These are phyloP conservation scores for Neotoxoptera formosana DNA, from an alignment of 1,140 invertebrate genomes.

Conservation along the genomic window DNA sequence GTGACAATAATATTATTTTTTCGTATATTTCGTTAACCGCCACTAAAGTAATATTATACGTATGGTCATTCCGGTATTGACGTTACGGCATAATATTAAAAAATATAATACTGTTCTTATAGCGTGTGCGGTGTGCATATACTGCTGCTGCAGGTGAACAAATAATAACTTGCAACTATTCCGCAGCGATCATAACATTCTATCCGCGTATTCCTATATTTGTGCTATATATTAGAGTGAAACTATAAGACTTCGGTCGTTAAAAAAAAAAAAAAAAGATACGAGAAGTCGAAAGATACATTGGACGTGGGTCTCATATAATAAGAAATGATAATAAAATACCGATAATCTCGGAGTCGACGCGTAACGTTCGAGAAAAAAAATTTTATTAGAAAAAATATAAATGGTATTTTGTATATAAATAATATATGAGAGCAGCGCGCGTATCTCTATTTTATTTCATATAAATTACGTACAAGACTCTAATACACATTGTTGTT, in stretches of 20 bases:
- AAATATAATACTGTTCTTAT: neutral
- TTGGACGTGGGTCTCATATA: neutral
- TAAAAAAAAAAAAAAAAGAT: neutral
- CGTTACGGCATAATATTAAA: neutral
- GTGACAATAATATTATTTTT: neutral
- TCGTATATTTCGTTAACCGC: neutral
- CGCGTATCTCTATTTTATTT: neutral
- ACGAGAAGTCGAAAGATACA: neutral
- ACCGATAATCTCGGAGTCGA: neutral
- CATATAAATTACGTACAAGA: neutral
- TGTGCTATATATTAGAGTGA: too few species aligned
- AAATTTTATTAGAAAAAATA: neutral
- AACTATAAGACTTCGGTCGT: too few species aligned
- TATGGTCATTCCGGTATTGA: neutral
- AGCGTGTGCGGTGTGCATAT: too few species aligned
- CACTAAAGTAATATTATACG: neutral
- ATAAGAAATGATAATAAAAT: neutral
- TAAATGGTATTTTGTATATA: too few species aligned
- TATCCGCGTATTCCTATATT: neutral
- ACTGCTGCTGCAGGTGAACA: neutral
- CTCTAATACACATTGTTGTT: slow-evolving; percentile 6
- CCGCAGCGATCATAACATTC: neutral
- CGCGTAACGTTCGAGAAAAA: too few species aligned
- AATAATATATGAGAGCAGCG: neutral
- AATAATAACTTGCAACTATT: neutral